Evolutionary conservation across 2,797 vertebrate species (phyloP).

Genomic region (Lateolabrax maculatus): DNA sequence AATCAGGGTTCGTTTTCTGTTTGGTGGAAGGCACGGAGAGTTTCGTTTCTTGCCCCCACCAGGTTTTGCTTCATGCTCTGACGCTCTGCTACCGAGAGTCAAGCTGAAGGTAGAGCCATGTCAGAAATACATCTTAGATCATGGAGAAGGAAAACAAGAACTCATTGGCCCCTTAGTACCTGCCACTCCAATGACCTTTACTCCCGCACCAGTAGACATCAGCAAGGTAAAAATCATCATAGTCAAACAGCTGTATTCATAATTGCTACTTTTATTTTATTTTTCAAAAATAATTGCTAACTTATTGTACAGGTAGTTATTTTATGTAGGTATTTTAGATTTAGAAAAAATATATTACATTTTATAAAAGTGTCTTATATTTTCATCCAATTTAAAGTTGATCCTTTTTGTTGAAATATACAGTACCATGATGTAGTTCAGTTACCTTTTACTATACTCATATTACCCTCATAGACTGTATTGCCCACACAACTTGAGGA

Average conservation of each 20-base stretch:
- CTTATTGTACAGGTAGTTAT: background rate
- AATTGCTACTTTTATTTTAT: background rate
- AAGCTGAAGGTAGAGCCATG: conserved; percentile 91
- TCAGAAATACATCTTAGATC: conserved; percentile 88
- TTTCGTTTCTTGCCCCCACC: conserved; percentile 96
- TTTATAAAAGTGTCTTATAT: background rate
- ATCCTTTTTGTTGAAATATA: background rate
- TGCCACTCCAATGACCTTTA: conserved; percentile 89
- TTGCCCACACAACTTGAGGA: conserved; percentile 92
- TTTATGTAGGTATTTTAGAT: background rate
- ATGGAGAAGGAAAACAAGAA: conserved; percentile 82
- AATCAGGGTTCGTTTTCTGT: conserved; percentile 91
- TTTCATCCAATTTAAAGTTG: background rate
- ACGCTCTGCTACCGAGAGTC: conserved; percentile 91
- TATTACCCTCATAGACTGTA: conserved; percentile 83
- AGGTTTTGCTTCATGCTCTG: conserved; percentile 92
- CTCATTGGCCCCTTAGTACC: conserved; percentile 90
- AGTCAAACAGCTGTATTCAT: background rate
- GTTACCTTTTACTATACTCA: background rate
- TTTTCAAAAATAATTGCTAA: background rate
- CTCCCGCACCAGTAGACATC: conserved; percentile 90
- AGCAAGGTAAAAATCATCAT: conserved; percentile 86
- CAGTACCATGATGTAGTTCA: background rate
- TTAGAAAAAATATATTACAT: background rate
- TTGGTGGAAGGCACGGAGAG: conserved; percentile 94